A percentile compares a stretch with the other conserved stretches of the same genome.
Evolutionary conservation across 2,888 invertebrate species (phyloP).

Genomic region (Chrysotoxum bicinctum): DNA sequence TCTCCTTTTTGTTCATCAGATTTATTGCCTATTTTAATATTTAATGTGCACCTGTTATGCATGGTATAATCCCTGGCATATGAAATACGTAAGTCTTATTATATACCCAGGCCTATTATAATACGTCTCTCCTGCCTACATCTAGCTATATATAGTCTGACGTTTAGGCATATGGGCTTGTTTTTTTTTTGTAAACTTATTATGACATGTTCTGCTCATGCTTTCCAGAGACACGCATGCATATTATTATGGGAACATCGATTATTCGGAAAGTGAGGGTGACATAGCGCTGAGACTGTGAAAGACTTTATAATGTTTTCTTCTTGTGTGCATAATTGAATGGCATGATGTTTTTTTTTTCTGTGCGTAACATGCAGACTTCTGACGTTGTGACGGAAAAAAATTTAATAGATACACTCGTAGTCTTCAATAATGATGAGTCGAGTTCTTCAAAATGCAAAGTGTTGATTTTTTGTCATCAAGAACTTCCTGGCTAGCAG

Average conservation of each 20-base stretch:
- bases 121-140: too few species aligned
- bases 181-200: background rate
- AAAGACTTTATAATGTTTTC: conserved; percentile 41
- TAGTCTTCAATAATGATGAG: too few species aligned
- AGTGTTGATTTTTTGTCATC: too few species aligned
- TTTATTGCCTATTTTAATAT: conserved; percentile 66
- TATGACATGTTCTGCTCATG: conserved; percentile 10
- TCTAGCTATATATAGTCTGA: conserved; percentile 1
- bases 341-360: conserved; percentile 19
- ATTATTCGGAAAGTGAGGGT: conserved; percentile 4
- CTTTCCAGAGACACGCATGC: conserved; percentile 45
- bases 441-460: background rate
- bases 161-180: conserved; percentile 4
- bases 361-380: conserved; percentile 9
- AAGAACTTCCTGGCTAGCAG: too few species aligned
- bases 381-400: background rate
- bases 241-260: background rate
- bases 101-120: background rate
- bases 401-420: too few species aligned
- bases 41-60: conserved; percentile 63
- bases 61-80: conserved; percentile 22
- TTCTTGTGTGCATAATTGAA: conserved; percentile 47
- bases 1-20: conserved; percentile 32
- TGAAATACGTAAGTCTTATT: conserved; percentile 3
- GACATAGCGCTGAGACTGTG: conserved; percentile 22